Percentiles rank a stretch among this genome's conserved stretches.
Evolutionary conservation across 2,113 vertebrate species (phyloP).

Genomic region (Hipposideros armiger): DNA sequence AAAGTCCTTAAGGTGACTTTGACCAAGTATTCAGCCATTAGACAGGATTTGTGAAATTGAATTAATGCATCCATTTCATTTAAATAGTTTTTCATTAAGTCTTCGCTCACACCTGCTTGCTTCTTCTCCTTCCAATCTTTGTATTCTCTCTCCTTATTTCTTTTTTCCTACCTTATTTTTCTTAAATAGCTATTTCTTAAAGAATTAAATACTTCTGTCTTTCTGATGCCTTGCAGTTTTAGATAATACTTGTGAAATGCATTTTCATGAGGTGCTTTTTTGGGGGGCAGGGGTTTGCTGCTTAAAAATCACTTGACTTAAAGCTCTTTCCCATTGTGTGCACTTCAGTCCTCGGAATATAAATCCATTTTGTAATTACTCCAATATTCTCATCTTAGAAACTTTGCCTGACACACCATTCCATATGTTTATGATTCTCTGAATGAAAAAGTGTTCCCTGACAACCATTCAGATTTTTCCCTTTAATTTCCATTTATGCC

Average conservation of each 20-base stretch:
- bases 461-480: constrained; percentile 88
- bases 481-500: constrained; percentile 92
- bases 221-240: constrained; percentile 72
- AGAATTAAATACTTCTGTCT: constrained; percentile 61
- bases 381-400: constrained; percentile 87
- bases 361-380: constrained; percentile 91
- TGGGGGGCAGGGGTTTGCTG: not conserved
- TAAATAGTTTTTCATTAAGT: constrained; percentile 58
- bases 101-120: not conserved
- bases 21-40: constrained; percentile 47
- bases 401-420: constrained; percentile 90
- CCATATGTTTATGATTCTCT: constrained; percentile 91
- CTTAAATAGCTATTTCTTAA: constrained; percentile 45
- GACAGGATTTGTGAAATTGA: constrained; percentile 46
- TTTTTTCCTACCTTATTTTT: constrained; percentile 21
- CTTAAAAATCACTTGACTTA: constrained; percentile 86
- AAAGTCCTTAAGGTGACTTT: constrained; percentile 58
- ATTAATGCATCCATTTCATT: constrained; percentile 58
- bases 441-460: constrained; percentile 90
- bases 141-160: constrained; percentile 27
- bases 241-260: constrained; percentile 76
- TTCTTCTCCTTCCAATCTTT: constrained; percentile 1
- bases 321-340: constrained; percentile 85
- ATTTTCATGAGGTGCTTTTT: constrained; percentile 82
- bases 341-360: constrained; percentile 85